Evolutionary conservation across 2,797 vertebrate genomes (phyloP).

Genomic region (Megaceryle alcyon): DNA sequence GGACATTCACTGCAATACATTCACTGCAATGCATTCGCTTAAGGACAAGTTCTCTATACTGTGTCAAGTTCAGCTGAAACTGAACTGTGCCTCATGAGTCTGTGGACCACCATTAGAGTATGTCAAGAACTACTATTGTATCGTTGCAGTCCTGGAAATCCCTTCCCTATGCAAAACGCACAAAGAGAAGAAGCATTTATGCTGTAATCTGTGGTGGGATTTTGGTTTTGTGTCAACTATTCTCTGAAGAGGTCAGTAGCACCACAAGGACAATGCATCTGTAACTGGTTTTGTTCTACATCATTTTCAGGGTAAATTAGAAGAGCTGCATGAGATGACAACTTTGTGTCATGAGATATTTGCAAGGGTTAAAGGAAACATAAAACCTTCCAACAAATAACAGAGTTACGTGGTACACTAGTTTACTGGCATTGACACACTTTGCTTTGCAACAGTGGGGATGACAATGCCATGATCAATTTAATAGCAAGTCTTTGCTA

Average conservation of each 20-base stretch:
- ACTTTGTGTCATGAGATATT: not conserved
- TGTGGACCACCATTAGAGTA: not conserved
- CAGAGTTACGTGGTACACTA: not conserved
- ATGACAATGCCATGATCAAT: not conserved
- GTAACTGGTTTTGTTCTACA: not conserved
- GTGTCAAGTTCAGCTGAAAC: not conserved
- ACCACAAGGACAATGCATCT: not conserved
- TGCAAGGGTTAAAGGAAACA: not conserved
- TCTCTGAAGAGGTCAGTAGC: not conserved
- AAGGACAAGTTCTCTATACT: not conserved
- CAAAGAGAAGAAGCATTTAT: not conserved
- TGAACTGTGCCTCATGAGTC: not conserved
- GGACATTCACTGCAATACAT: too few species aligned
- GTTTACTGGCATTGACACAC: not conserved
- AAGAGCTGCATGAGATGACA: not conserved
- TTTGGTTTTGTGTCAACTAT: not conserved
- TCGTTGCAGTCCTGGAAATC: not conserved
- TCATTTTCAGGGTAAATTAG: not conserved
- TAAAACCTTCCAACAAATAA: not conserved
- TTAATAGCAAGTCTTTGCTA: not conserved
- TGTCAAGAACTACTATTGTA: not conserved
- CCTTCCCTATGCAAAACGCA: not conserved
- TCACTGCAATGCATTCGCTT: not conserved
- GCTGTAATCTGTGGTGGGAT: fast-evolving
- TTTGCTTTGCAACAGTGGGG: not conserved